Evolutionary conservation across 2,888 invertebrate genomes (phyloP).

Genomic region (Amaurobius ferox): DNA sequence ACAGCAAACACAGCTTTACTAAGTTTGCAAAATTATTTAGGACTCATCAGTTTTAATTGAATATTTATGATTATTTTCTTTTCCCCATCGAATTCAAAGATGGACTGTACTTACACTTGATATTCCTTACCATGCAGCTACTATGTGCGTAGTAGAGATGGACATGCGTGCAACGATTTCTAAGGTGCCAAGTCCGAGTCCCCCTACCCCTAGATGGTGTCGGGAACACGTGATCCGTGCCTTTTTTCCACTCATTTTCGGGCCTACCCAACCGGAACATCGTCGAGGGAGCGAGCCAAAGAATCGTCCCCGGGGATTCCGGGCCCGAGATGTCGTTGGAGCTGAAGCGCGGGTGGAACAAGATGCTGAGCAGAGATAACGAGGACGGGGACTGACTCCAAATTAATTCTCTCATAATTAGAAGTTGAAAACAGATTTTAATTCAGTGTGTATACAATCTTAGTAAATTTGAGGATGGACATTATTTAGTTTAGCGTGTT

Average conservation of each 20-base stretch:
- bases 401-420: background rate
- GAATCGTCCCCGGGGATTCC: conserved; percentile 23
- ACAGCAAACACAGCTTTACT: too few species aligned
- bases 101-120: background rate
- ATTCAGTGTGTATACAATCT: too few species aligned
- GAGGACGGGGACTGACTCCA: background rate
- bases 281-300: background rate
- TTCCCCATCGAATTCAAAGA: too few species aligned
- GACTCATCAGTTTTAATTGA: too few species aligned
- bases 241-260: conserved; percentile 57
- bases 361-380: conserved; percentile 43
- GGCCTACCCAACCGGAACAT: conserved; percentile 38
- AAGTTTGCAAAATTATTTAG: too few species aligned
- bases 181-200: conserved; percentile 47
- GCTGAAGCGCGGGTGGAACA: conserved; percentile 18
- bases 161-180: conserved; percentile 22
- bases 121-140: background rate
- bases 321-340: conserved; percentile 41
- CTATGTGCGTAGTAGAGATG: background rate
- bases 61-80: too few species aligned
- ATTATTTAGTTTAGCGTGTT: too few species aligned
- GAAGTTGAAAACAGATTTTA: too few species aligned
- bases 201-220: background rate
- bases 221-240: conserved; percentile 56
- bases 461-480: too few species aligned